Percentiles rank a stretch among this genome's conserved stretches.
Conservation (phyloP, 2,888 invertebrate species). For the Ectropis crepuscularia region DNA sequence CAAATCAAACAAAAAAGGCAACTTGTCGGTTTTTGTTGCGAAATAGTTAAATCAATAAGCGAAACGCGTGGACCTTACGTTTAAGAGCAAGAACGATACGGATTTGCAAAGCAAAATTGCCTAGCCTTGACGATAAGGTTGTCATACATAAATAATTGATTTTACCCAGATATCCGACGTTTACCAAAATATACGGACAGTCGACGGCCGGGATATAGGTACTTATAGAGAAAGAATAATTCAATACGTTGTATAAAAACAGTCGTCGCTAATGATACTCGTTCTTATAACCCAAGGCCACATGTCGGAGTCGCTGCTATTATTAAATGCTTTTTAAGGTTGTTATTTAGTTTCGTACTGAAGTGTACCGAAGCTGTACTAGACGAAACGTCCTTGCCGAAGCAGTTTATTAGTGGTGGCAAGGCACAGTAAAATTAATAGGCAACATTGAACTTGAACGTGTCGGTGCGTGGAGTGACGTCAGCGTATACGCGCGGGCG, state of each 20-base stretch:
- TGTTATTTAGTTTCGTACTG: constrained; percentile 1
- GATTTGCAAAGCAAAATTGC: constrained; percentile 33
- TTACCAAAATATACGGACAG: constrained; percentile 10
- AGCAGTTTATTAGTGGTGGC: constrained; percentile 47
- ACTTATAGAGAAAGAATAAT: neutral
- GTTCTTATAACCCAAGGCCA: constrained; percentile 3
- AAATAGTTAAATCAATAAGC: constrained; percentile 34
- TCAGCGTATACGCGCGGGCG: constrained; percentile 64
- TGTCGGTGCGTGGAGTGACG: constrained; percentile 73
- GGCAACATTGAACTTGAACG: constrained; percentile 83
- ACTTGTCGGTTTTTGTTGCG: constrained; percentile 24
- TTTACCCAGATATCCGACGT: constrained; percentile 16
- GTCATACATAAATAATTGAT: constrained; percentile 27
- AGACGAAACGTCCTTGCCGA: constrained; percentile 42
- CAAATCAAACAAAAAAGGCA: constrained; percentile 33
- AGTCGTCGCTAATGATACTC: neutral
- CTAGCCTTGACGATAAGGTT: constrained; percentile 27
- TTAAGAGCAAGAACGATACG: constrained; percentile 23
- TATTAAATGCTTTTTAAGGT: constrained; percentile 30
- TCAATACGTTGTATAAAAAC: neutral
- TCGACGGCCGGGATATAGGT: neutral
- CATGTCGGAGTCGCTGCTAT: constrained; percentile 13
- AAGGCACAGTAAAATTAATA: constrained; percentile 70
- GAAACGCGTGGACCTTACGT: constrained; percentile 33
- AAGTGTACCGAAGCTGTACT: constrained; percentile 17